A percentile compares a stretch with the other conserved stretches of the same genome.
Evolutionary conservation across 2,113 vertebrate species (phyloP).

Genomic region (Anser brachyrhynchus): DNA sequence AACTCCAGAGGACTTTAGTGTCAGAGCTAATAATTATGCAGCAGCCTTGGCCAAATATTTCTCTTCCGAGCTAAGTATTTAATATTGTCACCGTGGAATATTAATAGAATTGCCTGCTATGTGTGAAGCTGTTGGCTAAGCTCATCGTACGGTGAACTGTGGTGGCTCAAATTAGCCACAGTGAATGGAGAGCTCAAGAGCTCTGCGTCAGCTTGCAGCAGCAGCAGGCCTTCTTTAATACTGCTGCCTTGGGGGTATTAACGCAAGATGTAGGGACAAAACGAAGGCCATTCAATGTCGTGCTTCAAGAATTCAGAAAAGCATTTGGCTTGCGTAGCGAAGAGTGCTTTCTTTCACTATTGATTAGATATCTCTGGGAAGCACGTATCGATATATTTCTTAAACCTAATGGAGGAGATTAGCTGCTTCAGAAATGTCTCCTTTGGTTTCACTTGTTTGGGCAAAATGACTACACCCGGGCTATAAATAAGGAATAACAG

Average conservation of each 20-base stretch:
- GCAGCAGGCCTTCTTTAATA: not conserved
- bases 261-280: not conserved
- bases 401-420: not conserved
- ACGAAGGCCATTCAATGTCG: not conserved
- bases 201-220: not conserved
- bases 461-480: not conserved
- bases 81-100: conserved; percentile 55
- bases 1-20: conserved; percentile 66
- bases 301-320: not conserved
- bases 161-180: conserved; percentile 48
- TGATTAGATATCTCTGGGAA: not conserved
- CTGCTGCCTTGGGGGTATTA: not conserved
- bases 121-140: conserved; percentile 67
- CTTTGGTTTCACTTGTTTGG: not conserved
- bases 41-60: conserved; percentile 70
- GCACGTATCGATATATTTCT: not conserved
- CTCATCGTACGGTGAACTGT: conserved; percentile 53
- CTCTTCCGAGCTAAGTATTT: conserved; percentile 58
- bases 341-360: not conserved
- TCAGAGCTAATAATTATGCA: conserved; percentile 70
- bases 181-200: not conserved
- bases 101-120: conserved; percentile 56
- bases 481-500: conserved; percentile 34
- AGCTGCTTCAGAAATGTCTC: not conserved
- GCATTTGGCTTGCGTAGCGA: not conserved